Evolutionary conservation across 1,140 invertebrate species (phyloP).

Genomic region (Chionoecetes opilio): DNA sequence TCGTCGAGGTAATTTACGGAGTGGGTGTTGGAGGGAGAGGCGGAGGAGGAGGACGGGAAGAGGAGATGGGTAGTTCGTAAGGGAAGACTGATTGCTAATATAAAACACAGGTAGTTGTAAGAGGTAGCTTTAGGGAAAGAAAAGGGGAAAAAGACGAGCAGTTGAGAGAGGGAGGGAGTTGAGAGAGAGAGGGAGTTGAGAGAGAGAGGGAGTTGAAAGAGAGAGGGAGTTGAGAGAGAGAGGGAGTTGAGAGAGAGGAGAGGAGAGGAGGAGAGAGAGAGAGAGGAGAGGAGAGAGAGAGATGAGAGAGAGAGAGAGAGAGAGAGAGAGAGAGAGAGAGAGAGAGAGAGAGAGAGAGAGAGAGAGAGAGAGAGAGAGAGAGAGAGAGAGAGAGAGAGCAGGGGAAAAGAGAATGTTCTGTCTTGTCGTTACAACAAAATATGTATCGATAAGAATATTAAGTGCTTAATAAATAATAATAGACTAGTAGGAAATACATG

Average conservation of each 20-base stretch:
- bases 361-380: slow-evolving; percentile 9
- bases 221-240: too few relatives aligned
- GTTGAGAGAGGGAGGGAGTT: neutral
- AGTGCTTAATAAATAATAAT: too few relatives aligned
- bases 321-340: too few relatives aligned
- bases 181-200: neutral
- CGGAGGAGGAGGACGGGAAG: neutral
- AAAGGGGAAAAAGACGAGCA: neutral
- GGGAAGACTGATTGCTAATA: too few relatives aligned
- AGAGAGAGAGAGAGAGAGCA: neutral
- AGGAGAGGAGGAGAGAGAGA: too few relatives aligned
- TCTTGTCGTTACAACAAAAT: too few relatives aligned
- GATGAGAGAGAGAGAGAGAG: too few relatives aligned
- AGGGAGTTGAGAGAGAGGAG: too few relatives aligned
- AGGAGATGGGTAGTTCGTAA: neutral
- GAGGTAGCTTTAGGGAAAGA: neutral
- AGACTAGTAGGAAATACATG: too few relatives aligned
- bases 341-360: slow-evolving; percentile 11
- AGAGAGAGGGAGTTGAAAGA: neutral
- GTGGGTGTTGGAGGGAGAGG: neutral
- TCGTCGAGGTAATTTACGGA: neutral
- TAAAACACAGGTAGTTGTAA: too few relatives aligned
- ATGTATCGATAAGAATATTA: too few relatives aligned
- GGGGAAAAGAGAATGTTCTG: neutral
- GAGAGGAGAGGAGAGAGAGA: too few relatives aligned